Conservation (phyloP, 2,888 invertebrate genomes). For the Norana najaformis region DNA sequence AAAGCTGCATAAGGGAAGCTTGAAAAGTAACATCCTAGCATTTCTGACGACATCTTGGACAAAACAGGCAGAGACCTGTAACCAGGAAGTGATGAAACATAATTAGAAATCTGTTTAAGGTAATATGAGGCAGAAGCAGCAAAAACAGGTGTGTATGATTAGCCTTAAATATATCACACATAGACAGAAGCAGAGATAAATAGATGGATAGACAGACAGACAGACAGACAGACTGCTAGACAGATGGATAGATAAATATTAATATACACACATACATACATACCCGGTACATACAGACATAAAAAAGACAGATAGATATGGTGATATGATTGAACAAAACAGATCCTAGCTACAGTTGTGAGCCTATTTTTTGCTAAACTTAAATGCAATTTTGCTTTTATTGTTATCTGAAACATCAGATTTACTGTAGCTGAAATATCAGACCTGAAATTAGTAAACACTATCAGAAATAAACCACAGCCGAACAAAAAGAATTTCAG, state of each 20-base stretch:
- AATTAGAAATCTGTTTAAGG: background rate
- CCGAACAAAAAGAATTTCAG: background rate
- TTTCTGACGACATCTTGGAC: too few species aligned
- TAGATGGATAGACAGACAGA: background rate
- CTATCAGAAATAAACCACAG: background rate
- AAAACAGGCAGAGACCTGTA: too few species aligned
- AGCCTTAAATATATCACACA: background rate
- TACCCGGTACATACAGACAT: background rate
- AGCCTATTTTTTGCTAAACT: background rate
- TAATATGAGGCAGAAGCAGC: background rate
- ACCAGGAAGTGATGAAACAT: background rate
- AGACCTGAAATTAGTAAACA: conserved; percentile 62
- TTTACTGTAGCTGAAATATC: too few species aligned
- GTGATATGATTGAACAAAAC: background rate
- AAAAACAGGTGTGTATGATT: too few species aligned
- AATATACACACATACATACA: conserved; percentile 24
- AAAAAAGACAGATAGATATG: background rate
- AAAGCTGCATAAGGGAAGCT: too few species aligned
- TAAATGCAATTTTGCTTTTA: background rate
- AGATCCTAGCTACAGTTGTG: background rate
- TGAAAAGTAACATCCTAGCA: too few species aligned
- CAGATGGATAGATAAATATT: conserved; percentile 25
- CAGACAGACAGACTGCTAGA: background rate
- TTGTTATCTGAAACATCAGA: background rate
- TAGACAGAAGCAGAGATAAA: background rate